Percentiles rank a stretch among this genome's conserved stretches.
Conservation (phyloP, 1,140 invertebrate species). For the Drosophila serrata region DNA sequence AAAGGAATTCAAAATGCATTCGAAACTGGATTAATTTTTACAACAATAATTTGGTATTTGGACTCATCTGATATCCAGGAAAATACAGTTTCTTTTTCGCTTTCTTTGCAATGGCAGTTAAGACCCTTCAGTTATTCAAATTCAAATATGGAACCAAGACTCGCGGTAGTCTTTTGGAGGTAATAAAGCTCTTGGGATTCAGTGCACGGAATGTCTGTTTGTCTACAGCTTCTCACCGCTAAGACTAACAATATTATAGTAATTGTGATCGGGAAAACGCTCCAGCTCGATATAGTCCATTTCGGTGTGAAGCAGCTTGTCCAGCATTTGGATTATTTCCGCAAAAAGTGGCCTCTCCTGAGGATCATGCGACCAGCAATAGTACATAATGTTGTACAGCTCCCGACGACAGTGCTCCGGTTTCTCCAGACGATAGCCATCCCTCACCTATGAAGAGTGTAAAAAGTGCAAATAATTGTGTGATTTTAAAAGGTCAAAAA, state of each 20-base stretch:
- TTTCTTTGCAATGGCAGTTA: slow-evolving; percentile 24
- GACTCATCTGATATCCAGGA: not conserved
- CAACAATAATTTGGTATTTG: slow-evolving; percentile 5
- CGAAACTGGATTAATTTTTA: not conserved
- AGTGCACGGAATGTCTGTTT: slow-evolving; percentile 14
- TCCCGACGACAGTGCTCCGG: slow-evolving; percentile 95
- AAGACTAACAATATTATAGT: slow-evolving; percentile 95
- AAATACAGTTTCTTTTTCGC: not conserved
- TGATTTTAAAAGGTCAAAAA: not conserved
- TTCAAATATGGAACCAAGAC: slow-evolving; percentile 21
- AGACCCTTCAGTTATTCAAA: slow-evolving; percentile 4
- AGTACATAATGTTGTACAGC: slow-evolving; percentile 97
- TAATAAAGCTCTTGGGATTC: slow-evolving; percentile 67
- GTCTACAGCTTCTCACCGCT: slow-evolving; percentile 92
- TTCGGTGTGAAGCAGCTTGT: slow-evolving; percentile 93
- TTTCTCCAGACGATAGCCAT: slow-evolving; percentile 94
- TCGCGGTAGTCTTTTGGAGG: slow-evolving; percentile 23
- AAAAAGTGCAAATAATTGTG: not conserved
- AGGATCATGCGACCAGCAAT: slow-evolving; percentile 95
- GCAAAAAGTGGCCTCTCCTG: slow-evolving; percentile 91
- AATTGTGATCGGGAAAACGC: slow-evolving; percentile 96
- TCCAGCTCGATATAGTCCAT: slow-evolving; percentile 97
- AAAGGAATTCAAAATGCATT: slow-evolving; percentile 26
- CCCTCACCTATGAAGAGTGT: slow-evolving; percentile 88
- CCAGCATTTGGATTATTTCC: slow-evolving; percentile 92